Conservation (phyloP, 2,113 vertebrate species). For the Parus major region DNA sequence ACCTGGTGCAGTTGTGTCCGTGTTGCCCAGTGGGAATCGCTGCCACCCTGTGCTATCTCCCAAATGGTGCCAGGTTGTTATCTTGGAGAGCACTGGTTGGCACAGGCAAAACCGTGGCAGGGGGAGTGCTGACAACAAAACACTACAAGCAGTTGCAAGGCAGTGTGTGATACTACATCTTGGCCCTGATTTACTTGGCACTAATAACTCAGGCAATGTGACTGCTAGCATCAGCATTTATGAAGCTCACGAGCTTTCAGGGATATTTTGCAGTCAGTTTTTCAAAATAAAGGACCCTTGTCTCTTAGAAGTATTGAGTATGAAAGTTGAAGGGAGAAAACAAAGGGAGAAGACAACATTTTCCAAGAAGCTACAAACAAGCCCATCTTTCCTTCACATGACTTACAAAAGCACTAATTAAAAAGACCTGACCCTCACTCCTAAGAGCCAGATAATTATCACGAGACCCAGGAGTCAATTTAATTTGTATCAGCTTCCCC, state of each 20-base stretch:
- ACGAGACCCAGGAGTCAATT: not conserved
- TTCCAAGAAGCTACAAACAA: not conserved
- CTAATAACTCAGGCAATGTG: not conserved
- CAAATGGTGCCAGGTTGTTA: not conserved
- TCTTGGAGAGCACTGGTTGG: not conserved
- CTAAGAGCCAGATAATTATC: not conserved
- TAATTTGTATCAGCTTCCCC: not conserved
- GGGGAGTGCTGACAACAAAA: not conserved
- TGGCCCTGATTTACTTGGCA: constrained; percentile 17
- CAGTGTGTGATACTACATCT: not conserved
- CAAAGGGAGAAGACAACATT: not conserved
- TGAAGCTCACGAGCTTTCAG: not conserved
- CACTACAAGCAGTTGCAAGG: not conserved
- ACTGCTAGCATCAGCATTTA: constrained; percentile 12
- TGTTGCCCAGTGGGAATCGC: not conserved
- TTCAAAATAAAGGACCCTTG: not conserved
- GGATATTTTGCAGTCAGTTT: not conserved
- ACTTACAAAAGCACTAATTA: not conserved
- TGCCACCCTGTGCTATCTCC: not conserved
- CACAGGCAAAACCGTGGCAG: not conserved
- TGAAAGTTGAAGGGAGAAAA: not conserved
- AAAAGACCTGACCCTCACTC: not conserved
- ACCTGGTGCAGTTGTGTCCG: fast-evolving
- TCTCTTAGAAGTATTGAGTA: not conserved
- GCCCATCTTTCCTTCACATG: not conserved